Conservation (phyloP, 2,888 invertebrate genomes). For the Neoscelio sp. region DNA sequence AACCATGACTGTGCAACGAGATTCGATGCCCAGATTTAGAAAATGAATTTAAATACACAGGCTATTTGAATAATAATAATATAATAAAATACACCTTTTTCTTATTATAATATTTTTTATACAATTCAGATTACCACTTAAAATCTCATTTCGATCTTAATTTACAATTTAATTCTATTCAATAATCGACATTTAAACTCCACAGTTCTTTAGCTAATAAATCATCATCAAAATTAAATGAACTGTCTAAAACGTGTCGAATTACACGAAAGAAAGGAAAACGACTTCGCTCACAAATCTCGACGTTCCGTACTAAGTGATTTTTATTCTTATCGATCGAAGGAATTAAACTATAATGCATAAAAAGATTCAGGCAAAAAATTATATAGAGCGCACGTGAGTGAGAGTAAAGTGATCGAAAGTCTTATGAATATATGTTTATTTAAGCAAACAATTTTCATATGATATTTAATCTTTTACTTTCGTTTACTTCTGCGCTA, state of each 20-base stretch:
- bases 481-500: constrained; percentile 36
- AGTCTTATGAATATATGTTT: constrained; percentile 50
- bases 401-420: constrained; percentile 66
- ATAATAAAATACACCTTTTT: constrained; percentile 57
- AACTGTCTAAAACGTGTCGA: too few species aligned
- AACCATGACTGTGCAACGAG: constrained; percentile 54
- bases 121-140: too few species aligned
- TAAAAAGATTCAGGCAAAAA: constrained; percentile 47
- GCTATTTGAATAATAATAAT: constrained; percentile 54
- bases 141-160: too few species aligned
- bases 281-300: not conserved
- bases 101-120: too few species aligned
- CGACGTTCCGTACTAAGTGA: not conserved
- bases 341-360: constrained; percentile 46
- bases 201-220: too few species aligned
- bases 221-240: too few species aligned
- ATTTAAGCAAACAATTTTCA: constrained; percentile 54
- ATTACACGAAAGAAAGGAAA: too few species aligned
- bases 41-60: constrained; percentile 42
- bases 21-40: constrained; percentile 59
- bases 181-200: too few species aligned
- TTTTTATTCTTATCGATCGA: constrained; percentile 24
- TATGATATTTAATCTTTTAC: constrained; percentile 43
- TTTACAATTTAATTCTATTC: too few species aligned
- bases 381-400: constrained; percentile 64